Conservation (phyloP, 2,113 vertebrate genomes). For the Nanorana parkeri region DNA sequence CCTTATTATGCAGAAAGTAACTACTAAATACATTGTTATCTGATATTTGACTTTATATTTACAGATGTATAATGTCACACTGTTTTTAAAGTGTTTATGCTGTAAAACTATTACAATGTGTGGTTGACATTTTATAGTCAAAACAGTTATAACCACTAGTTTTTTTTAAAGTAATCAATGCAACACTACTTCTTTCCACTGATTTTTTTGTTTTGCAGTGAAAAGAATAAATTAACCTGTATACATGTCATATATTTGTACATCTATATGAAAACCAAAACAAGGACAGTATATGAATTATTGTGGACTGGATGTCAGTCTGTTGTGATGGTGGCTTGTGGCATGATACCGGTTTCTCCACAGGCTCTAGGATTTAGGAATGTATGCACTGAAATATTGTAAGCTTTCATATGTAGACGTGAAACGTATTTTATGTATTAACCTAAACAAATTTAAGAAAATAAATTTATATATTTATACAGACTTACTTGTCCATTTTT, state of each 20-base stretch:
- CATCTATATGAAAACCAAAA: not conserved
- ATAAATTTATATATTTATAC: constrained; percentile 73
- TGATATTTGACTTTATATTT: not conserved
- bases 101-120: constrained; percentile 4
- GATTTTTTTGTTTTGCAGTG: not conserved
- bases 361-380: constrained; percentile 60
- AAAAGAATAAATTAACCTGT: not conserved
- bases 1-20: constrained; percentile 10
- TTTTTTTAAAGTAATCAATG: constrained; percentile 55
- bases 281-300: constrained; percentile 44
- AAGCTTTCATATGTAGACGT: constrained; percentile 70
- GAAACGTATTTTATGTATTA: constrained; percentile 73
- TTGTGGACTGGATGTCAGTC: constrained; percentile 58
- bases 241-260: constrained; percentile 10
- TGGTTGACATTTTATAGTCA: not conserved
- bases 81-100: constrained; percentile 25
- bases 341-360: not conserved
- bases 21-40: constrained; percentile 14
- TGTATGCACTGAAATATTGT: constrained; percentile 73
- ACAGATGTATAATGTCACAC: constrained; percentile 1
- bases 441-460: constrained; percentile 70
- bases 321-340: constrained; percentile 15
- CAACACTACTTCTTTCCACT: constrained; percentile 53
- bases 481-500: constrained; percentile 56
- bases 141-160: constrained; percentile 38